Percentiles rank a stretch among this genome's conserved stretches.
phyloP scores from a whole-genome alignment of 2,888 invertebrate genomes.

The Deilephila porcellus region DNA sequence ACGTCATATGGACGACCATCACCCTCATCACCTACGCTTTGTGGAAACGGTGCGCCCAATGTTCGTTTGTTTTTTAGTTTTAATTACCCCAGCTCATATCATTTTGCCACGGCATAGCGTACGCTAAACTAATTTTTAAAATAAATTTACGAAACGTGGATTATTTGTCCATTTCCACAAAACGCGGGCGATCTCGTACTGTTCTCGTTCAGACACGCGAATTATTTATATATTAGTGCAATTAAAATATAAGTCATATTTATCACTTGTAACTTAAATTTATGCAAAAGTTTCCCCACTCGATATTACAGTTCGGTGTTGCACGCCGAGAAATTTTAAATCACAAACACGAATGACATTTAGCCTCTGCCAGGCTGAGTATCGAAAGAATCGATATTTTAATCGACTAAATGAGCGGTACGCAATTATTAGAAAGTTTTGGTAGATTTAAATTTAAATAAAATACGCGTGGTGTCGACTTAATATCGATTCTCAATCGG shows the following conservation, averaged over 20 bases:
- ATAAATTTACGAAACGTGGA: not conserved
- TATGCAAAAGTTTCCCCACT: no score
- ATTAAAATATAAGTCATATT: slow-evolving; percentile 16
- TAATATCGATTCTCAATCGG: not conserved
- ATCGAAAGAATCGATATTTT: slow-evolving; percentile 7
- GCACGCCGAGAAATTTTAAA: not conserved
- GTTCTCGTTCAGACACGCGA: slow-evolving; percentile 34
- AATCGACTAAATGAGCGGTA: not conserved
- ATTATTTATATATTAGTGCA: slow-evolving; percentile 1
- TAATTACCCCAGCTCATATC: not conserved
- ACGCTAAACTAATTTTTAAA: not conserved
- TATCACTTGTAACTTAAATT: not conserved
- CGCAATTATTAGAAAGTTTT: not conserved
- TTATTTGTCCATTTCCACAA: slow-evolving; percentile 9
- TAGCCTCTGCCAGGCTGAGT: not conserved
- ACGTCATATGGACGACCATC: slow-evolving; percentile 25
- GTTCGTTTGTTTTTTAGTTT: not conserved
- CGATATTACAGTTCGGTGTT: not conserved
- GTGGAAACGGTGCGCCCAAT: not conserved
- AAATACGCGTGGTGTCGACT: not conserved
- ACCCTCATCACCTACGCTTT: not conserved
- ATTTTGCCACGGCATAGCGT: no score
- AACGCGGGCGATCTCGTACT: slow-evolving; percentile 28
- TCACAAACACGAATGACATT: not conserved
- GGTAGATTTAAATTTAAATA: not conserved